Conservation (phyloP, 2,797 vertebrate genomes). For the Enteromius afrohamiltoni region DNA sequence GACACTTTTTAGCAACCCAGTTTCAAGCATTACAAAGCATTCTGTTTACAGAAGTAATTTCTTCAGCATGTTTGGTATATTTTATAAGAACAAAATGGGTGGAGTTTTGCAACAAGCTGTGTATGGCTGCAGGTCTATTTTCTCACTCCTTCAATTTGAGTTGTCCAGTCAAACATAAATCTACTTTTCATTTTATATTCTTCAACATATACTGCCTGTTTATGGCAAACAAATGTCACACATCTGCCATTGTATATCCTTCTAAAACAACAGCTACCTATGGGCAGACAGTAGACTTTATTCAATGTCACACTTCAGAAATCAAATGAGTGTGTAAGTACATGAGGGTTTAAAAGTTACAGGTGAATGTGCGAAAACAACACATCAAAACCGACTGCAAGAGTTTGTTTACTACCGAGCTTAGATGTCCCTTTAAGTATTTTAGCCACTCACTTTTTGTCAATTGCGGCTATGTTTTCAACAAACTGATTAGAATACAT, state of each 20-base stretch:
- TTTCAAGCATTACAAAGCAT: neutral
- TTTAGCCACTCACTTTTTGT: neutral
- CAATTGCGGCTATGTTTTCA: neutral
- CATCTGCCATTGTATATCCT: neutral
- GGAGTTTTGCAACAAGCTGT: constrained; percentile 8
- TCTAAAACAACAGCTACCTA: constrained; percentile 28
- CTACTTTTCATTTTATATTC: neutral
- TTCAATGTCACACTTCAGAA: neutral
- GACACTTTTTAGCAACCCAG: neutral
- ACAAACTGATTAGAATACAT: neutral
- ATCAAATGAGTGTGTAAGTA: neutral
- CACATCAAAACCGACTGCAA: neutral
- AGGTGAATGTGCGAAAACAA: neutral
- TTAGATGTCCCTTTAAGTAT: neutral
- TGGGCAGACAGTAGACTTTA: neutral
- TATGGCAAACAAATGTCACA: neutral
- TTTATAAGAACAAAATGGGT: neutral
- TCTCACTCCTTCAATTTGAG: neutral
- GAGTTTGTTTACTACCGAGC: neutral
- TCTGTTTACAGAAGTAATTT: neutral
- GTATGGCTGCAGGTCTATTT: neutral
- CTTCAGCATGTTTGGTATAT: neutral
- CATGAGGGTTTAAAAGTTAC: neutral
- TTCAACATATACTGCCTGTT: neutral
- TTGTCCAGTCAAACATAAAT: neutral